Evolutionary conservation across 2,888 invertebrate genomes (phyloP), one percentile per base, ranked within the genome.

Genomic region (Nasonovia ribisnigri): DNA sequence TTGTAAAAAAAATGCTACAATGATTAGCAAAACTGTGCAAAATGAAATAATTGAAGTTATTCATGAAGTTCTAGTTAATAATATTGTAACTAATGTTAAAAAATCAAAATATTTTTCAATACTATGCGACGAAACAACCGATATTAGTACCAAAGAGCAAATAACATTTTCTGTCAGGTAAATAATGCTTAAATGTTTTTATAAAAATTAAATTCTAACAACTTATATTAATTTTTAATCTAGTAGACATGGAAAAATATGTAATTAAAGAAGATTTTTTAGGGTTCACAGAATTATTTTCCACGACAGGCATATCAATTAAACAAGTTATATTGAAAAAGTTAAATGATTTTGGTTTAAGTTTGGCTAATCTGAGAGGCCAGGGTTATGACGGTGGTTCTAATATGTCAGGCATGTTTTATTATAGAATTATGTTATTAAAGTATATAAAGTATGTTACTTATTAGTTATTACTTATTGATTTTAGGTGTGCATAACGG

Each of bases 11-110:
- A 90, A 46, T 48, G 57, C 90, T 93, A 93, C 93, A 48, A 93
- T 93, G 93, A 90, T 93, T 46, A 93, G 93, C 77, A 93, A 93
- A 93, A 93, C 93, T 54, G 90, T 93, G 46, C 90, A 93, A 93
- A 93, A 93, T 84, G 90, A 93, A 46, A 90, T 93, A 90, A 93
- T 93, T 93, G 93, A 93, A 84, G 84, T 94, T 60, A 24, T 84
- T 84, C 42, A 84, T 84, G 84, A 84, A 84, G 84, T 84, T 84
- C 84, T 84, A 42, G 24, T 84, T 42, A 84, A 84, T 84, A 84
- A 84, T 84, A 84, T 84, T 42, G 84, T 84, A 84, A 84, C 84
- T 42, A 84, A 42, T 84, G 42, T 84, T 84, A 84, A 42, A 4
- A 42, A 84, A 43, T 42, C 42, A 36, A 84, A 84, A 84, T 84